Evolutionary conservation across 64 coral and sea anemone genomes (phyloP).

Genomic region (Montipora cactus): DNA sequence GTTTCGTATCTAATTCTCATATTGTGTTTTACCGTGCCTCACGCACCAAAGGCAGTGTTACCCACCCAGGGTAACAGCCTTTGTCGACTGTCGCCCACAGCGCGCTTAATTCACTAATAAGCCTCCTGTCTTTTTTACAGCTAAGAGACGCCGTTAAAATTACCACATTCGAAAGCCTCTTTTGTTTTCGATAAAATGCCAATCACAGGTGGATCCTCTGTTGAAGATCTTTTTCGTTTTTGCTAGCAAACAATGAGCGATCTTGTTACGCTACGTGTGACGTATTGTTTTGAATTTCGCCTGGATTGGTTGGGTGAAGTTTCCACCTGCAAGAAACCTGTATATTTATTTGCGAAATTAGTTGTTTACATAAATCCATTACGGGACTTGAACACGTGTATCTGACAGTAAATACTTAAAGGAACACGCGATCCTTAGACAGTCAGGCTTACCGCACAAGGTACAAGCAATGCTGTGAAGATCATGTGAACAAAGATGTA

Average conservation of each 20-base stretch:
- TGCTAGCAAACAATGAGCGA: neutral
- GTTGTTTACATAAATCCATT: conserved; percentile 47
- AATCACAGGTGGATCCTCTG: conserved; percentile 10
- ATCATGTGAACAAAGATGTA: no score
- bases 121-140: neutral
- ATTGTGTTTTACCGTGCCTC: no score
- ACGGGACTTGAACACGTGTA: conserved; percentile 28
- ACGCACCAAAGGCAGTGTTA: no score
- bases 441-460: no score
- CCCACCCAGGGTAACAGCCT: neutral
- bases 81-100: neutral
- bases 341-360: neutral
- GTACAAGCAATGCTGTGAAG: no score
- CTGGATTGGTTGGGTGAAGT: neutral
- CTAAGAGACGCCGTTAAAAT: neutral
- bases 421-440: neutral
- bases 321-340: conserved; percentile 45
- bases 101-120: neutral
- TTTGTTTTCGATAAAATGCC: neutral
- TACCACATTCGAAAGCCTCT: neutral
- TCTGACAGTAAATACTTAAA: neutral
- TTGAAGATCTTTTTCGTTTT: conserved; percentile 9
- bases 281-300: neutral
- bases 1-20: no score
- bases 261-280: conserved; percentile 27